phyloP scores from a whole-genome alignment of 2,888 invertebrate species.

The Oscheius sp. region DNA sequence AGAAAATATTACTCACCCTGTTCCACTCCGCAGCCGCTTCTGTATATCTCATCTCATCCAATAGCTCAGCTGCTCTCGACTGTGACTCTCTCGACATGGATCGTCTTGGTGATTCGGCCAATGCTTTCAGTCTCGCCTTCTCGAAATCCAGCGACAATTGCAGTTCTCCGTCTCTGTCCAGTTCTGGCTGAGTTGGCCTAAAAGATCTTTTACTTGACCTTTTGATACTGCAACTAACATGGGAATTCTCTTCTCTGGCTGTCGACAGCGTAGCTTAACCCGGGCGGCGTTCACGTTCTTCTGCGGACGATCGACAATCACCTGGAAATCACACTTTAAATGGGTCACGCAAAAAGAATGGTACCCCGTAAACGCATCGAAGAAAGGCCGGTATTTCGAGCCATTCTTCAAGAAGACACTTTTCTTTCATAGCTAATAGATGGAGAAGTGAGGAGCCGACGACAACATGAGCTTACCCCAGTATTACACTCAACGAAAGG shows the following conservation, averaged over 20 bases:
- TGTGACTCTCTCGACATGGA: constrained; percentile 35
- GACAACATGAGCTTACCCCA: constrained; percentile 19
- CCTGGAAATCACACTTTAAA: constrained; percentile 10
- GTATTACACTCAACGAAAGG: constrained; percentile 22
- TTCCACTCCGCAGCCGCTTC: constrained; percentile 55
- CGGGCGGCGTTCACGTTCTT: constrained; percentile 25
- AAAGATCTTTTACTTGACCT: not conserved
- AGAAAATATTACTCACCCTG: constrained; percentile 9
- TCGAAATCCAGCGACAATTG: constrained; percentile 6
- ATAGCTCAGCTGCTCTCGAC: constrained; percentile 48
- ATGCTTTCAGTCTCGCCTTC: constrained; percentile 1
- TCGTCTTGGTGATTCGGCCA: constrained; percentile 6
- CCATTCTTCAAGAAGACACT: constrained; percentile 24
- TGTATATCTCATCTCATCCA: constrained; percentile 58
- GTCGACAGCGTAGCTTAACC: constrained; percentile 31
- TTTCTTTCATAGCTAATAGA: constrained; percentile 13
- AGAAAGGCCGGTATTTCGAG: not conserved
- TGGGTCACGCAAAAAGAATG: not conserved
- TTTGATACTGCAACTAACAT: constrained; percentile 6
- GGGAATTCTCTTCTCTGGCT: constrained; percentile 22
- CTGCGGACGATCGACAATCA: constrained; percentile 38
- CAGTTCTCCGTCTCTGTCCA: constrained; percentile 2
- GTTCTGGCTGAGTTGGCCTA: constrained; percentile 23
- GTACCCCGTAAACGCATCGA: no score
- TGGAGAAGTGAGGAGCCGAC: constrained; percentile 1